Conservation (phyloP, 2,888 invertebrate genomes). For the Synergus japonicus region DNA sequence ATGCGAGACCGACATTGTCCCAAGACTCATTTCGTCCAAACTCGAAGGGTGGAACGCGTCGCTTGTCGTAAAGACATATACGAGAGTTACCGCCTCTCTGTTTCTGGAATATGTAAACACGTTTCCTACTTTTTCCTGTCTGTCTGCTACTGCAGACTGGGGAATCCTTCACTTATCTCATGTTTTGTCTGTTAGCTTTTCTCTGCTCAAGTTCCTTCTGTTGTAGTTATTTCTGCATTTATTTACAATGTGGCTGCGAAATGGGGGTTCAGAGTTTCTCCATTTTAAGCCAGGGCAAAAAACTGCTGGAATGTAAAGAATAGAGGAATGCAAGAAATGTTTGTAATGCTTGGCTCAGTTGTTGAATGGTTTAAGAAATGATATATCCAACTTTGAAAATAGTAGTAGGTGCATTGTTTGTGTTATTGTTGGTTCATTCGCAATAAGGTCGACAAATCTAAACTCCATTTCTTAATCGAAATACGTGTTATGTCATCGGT, state of each 20-base stretch:
- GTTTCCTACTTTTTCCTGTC: constrained; percentile 31
- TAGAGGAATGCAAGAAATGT: neutral
- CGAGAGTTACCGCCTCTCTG: constrained; percentile 33
- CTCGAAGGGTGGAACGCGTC: constrained; percentile 27
- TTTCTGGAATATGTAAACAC: constrained; percentile 39
- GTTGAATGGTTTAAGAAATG: too few species aligned
- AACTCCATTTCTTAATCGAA: constrained; percentile 8
- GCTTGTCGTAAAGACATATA: constrained; percentile 40
- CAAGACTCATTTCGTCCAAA: constrained; percentile 59
- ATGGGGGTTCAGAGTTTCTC: neutral
- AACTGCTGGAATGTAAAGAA: too few species aligned
- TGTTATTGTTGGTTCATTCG: neutral
- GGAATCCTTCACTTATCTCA: neutral
- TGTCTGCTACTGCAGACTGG: constrained; percentile 8
- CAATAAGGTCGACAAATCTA: neutral
- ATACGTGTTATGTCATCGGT: constrained; percentile 13
- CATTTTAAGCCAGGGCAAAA: neutral
- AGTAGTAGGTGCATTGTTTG: neutral
- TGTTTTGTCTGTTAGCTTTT: constrained; percentile 10
- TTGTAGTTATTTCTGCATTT: constrained; percentile 9
- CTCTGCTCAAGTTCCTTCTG: neutral
- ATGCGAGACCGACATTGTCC: constrained; percentile 61
- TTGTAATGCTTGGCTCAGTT: neutral
- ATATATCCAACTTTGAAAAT: too few species aligned
- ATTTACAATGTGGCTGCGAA: neutral